Evolutionary conservation across 2,888 invertebrate species (phyloP).

Genomic region (Acleris laterana): DNA sequence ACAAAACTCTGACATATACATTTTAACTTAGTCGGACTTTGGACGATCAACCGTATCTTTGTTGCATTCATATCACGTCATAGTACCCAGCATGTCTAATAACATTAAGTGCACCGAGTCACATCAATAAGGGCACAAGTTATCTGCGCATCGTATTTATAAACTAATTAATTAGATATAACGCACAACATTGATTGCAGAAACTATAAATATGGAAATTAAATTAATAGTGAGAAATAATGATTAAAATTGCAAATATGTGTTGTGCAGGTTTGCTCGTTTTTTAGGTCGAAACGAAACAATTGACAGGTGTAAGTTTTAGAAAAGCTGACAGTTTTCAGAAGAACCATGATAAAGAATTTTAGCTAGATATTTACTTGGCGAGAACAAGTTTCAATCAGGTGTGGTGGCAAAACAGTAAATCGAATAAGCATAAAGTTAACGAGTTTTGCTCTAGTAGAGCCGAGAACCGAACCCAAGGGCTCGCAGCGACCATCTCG

Average conservation of each 20-base stretch:
- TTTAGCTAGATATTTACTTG: too few species aligned
- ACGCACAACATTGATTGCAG: not conserved
- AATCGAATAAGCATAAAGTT: too few species aligned
- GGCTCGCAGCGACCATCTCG: conserved; percentile 51
- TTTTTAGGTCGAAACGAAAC: too few species aligned
- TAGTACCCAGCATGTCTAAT: conserved; percentile 5
- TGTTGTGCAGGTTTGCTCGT: too few species aligned
- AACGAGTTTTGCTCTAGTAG: too few species aligned
- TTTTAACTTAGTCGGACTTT: not conserved
- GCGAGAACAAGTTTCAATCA: too few species aligned
- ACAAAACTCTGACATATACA: too few species aligned
- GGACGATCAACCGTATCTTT: not conserved
- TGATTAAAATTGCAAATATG: not conserved
- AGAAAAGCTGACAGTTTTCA: too few species aligned
- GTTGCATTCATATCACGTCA: conserved; percentile 14
- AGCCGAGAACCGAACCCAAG: conserved; percentile 37
- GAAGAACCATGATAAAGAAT: too few species aligned
- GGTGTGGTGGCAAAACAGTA: too few species aligned
- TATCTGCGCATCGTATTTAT: conserved; percentile 27
- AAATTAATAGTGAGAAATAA: not conserved
- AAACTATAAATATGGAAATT: conserved; percentile 12
- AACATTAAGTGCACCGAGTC: conserved; percentile 16
- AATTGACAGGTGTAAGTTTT: too few species aligned
- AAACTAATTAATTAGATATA: conserved; percentile 22
- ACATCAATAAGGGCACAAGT: conserved; percentile 26